Conservation (phyloP, 2,888 invertebrate genomes). For the Gymnoscelis rufifasciata region DNA sequence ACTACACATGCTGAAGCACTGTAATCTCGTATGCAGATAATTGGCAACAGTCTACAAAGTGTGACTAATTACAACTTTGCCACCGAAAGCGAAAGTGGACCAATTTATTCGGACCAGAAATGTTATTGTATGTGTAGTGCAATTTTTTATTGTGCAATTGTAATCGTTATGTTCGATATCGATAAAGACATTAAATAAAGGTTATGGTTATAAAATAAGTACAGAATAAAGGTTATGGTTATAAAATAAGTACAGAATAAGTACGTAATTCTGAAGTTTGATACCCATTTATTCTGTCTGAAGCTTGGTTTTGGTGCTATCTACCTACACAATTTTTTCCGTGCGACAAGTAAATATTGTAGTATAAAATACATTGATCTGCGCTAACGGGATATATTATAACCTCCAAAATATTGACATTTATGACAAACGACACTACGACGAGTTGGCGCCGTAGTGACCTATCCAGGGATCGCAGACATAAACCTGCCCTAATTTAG, state of each 20-base stretch:
- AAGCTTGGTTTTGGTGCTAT: too few relatives aligned
- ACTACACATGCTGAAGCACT: slow-evolving; percentile 7
- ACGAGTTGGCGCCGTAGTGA: slow-evolving; percentile 11
- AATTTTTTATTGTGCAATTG: slow-evolving; percentile 9
- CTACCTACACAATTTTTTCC: too few relatives aligned
- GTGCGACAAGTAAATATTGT: too few relatives aligned
- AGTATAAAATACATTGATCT: too few relatives aligned
- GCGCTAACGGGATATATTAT: too few relatives aligned
- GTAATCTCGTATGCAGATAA: slow-evolving; percentile 16
- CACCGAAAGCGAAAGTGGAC: slow-evolving; percentile 19
- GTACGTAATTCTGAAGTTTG: too few relatives aligned
- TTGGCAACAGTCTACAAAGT: slow-evolving; percentile 11
- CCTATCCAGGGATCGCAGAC: slow-evolving; percentile 13
- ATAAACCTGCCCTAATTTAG: slow-evolving; percentile 17
- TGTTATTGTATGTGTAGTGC: slow-evolving; percentile 13
- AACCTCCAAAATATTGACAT: slow-evolving; percentile 2
- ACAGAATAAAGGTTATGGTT: too few relatives aligned
- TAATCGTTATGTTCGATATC: neutral
- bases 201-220: too few relatives aligned
- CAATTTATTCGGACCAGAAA: slow-evolving; percentile 15
- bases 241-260: too few relatives aligned
- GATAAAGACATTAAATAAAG: too few relatives aligned
- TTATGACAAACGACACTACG: neutral
- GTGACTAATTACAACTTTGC: slow-evolving; percentile 17
- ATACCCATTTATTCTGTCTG: too few relatives aligned